Evolutionary conservation across 1,140 invertebrate genomes (phyloP), one percentile per base, ranked within the genome.

Genomic region (Druon quercuslanigerum): DNA sequence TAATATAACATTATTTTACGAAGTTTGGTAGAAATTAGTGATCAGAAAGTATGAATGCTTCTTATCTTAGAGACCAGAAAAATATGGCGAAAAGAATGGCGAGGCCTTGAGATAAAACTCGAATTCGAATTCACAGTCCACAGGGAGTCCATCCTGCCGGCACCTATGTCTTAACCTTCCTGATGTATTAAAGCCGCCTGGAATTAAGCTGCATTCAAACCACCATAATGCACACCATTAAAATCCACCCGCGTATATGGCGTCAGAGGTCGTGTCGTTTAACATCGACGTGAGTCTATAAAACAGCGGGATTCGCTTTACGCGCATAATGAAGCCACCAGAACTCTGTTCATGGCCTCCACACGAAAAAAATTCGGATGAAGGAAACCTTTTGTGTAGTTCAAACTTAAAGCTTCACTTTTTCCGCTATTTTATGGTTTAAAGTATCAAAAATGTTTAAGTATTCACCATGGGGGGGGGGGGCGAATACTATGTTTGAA

Each of bases 281-380:
- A 82, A 84, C 80, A 83, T 78, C 78, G 81, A 74, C 73, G 78
- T 79, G 80, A 80, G 75, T 80, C 84, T 83, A 86, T 88, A 87
- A 87, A 88, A 87, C 86, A 88, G 88, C 88, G 80, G 86, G 88
- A 80, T 81, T 84, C 82, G 81, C 84, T 83, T 82, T 84, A 82
- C 81, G 80, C 83, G 79, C 80, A 86, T 86, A 87, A 89, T 89
- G 83, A 87, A 89, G 87, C 84, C 85, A 83, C 88, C 83, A 76
- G 51, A 71, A 60, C 19, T 14, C 20, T 16, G 33, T 33, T 19
- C 11, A 60, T 60, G 57, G n/a, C 57, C 57, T 60, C 3, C 7
- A 46, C 40, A 46, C 40, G 12, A 11, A 60, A 14, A 20, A 25
- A 20, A 25, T 7, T 60, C 4, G 40, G 11, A 33, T 54, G n/a